Evolutionary conservation across 2,113 vertebrate genomes (phyloP).

Genomic region (Macquaria ambigua): DNA sequence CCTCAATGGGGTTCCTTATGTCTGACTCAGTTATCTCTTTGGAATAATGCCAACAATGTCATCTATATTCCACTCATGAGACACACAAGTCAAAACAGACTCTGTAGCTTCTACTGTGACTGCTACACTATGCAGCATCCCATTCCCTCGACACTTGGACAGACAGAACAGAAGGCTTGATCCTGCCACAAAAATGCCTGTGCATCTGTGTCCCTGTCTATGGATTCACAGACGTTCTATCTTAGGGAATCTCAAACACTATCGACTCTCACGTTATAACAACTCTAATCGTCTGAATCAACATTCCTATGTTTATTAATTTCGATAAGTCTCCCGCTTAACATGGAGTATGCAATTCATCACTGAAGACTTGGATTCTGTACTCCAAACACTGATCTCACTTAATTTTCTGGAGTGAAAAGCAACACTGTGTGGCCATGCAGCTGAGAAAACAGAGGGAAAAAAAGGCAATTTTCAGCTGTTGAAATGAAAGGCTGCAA

Average conservation of each 20-base stretch:
- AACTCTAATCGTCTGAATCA: slow-evolving; percentile 44
- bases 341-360: slow-evolving; percentile 17
- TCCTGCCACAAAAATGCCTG: slow-evolving; percentile 7
- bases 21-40: slow-evolving; percentile 46
- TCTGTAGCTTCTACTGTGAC: neutral
- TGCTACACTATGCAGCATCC: neutral
- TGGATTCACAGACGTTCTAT: slow-evolving; percentile 1
- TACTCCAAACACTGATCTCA: slow-evolving; percentile 45
- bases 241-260: slow-evolving; percentile 8
- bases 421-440: slow-evolving; percentile 30
- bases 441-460: slow-evolving; percentile 64
- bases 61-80: slow-evolving; percentile 52
- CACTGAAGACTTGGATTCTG: slow-evolving; percentile 22
- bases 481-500: slow-evolving; percentile 52
- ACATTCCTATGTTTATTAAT: slow-evolving; percentile 53
- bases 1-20: slow-evolving; percentile 39
- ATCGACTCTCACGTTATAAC: neutral
- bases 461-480: slow-evolving; percentile 19
- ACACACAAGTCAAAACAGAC: slow-evolving; percentile 54
- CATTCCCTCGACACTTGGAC: slow-evolving; percentile 9
- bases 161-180: slow-evolving; percentile 21
- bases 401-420: slow-evolving; percentile 36
- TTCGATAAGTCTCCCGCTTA: slow-evolving; percentile 24
- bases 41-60: slow-evolving; percentile 43
- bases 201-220: slow-evolving; percentile 22